Conservation (phyloP, 2,888 invertebrate species). For the Mantis religiosa region DNA sequence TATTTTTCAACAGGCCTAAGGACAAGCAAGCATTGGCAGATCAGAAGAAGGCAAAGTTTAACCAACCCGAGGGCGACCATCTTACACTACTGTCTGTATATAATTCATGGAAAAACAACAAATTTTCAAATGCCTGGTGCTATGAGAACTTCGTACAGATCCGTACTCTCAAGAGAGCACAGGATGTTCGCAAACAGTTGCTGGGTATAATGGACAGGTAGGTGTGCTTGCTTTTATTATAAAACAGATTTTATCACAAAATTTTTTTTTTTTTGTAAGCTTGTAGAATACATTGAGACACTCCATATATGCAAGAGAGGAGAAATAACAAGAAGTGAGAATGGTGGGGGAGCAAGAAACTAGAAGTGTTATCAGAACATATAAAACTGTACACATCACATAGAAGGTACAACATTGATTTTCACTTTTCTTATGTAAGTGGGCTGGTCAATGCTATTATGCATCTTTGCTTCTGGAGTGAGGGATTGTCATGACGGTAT, state of each 20-base stretch:
- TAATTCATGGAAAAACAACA: conserved; percentile 99
- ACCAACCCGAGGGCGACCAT: conserved; percentile 98
- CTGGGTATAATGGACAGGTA: conserved; percentile 95
- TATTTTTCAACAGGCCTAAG: conserved; percentile 60
- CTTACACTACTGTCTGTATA: conserved; percentile 95
- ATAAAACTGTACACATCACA: no score
- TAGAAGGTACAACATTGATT: no score
- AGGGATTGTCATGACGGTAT: no score
- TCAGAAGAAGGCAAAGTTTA: conserved; percentile 98
- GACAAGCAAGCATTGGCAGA: conserved; percentile 96
- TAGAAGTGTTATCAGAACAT: no score
- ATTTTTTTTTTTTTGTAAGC: background rate
- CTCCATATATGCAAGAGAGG: no score
- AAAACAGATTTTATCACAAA: background rate
- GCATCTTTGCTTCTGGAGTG: no score
- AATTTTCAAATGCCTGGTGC: conserved; percentile 99
- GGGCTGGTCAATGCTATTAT: no score
- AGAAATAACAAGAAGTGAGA: no score
- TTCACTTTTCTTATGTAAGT: no score
- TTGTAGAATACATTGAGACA: no score
- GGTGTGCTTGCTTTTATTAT: conserved; percentile 22
- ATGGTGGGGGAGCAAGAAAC: no score
- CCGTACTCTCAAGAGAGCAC: conserved; percentile 90
- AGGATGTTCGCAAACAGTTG: conserved; percentile 96
- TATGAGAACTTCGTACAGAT: conserved; percentile 99